Base-by-base conservation (phyloP, 2,797 vertebrate genomes). In the Hyperoplus immaculatus region DNA sequence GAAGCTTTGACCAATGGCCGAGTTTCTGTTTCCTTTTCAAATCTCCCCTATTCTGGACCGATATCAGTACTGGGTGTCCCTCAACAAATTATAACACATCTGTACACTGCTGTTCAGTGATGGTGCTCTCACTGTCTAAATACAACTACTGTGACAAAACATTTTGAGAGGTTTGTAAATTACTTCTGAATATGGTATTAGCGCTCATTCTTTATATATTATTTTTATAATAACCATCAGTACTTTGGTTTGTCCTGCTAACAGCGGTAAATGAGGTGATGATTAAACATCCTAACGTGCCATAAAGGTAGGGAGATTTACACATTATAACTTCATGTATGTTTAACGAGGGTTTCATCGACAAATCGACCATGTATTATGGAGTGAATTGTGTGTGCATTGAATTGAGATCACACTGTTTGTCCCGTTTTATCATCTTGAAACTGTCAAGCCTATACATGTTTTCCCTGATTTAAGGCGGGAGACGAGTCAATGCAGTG, bases 111-210 rank as follows among this genome's bases (percentile, higher is more conserved):
- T 87, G 82, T 75, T 83, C 79, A 70, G 85, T 72, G 86, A 90
- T 77, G 83, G 89, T 88, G 85, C 88, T 90, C 77, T 54, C 88
- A 76, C 80, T 70, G 78, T 84, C 88, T 72, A 51, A 75, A 83
- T 54, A 74, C 76, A 83, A 76, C 78, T 80, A 89, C 91, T 90
- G 85, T 89, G 91, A 92, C 21, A 1, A 74, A 79, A 60, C 72
- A 56, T 81, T 86, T 87, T 89, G 65, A 83, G 79, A 80, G 75
- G 66, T 85, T 80, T 77, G 79, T 81, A 82, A 74, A 75, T 80
- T 76, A 69, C 51, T 69, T 84, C 85, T 74, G 21, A 78, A 77
- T 65, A 82, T 57, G 12, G 16, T 66, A 63, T 53, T 64, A 65
- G 73, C 69, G 18, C 36, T 82, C 55, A 65, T 84, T 77, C 45